A percentile compares a stretch with the other conserved stretches of the same genome.
Conservation (phyloP, 2,113 vertebrate species). For the Trogon melanurus region DNA sequence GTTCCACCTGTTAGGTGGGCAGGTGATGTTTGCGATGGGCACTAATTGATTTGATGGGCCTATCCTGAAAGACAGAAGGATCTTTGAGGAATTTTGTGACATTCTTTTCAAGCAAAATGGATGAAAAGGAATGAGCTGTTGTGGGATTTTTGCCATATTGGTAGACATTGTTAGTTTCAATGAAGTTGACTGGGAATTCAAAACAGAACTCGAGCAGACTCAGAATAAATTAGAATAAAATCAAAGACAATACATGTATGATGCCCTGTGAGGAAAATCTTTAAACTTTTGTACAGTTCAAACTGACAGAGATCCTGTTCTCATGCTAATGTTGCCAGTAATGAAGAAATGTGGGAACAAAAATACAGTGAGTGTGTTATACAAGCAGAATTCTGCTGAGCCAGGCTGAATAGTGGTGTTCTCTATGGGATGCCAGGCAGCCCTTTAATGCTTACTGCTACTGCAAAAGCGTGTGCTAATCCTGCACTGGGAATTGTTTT, state of each 20-base stretch:
- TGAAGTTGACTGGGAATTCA: conserved; percentile 9
- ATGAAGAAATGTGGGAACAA: conserved; percentile 52
- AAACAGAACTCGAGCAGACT: not conserved
- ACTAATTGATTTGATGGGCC: not conserved
- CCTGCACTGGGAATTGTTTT: conserved; percentile 54
- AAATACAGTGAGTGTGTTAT: not conserved
- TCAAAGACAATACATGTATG: not conserved
- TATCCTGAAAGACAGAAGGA: not conserved
- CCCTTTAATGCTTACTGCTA: not conserved
- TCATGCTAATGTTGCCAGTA: conserved; percentile 52
- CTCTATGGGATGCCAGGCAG: conserved; percentile 35
- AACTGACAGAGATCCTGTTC: conserved; percentile 11
- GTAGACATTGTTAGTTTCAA: not conserved
- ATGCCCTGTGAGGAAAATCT: not conserved
- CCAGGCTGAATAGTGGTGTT: conserved; percentile 27
- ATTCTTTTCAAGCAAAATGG: not conserved
- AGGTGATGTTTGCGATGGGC: not conserved
- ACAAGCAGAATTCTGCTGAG: conserved; percentile 35
- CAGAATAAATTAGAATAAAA: conserved; percentile 54
- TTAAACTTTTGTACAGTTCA: not conserved
- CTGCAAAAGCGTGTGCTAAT: conserved; percentile 38
- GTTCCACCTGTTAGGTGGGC: not conserved
- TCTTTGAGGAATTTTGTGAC: not conserved
- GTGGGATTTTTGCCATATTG: not conserved
- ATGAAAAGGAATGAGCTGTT: not conserved